Evolutionary conservation across 2,797 vertebrate species (phyloP).

Genomic region (Momotus momota): DNA sequence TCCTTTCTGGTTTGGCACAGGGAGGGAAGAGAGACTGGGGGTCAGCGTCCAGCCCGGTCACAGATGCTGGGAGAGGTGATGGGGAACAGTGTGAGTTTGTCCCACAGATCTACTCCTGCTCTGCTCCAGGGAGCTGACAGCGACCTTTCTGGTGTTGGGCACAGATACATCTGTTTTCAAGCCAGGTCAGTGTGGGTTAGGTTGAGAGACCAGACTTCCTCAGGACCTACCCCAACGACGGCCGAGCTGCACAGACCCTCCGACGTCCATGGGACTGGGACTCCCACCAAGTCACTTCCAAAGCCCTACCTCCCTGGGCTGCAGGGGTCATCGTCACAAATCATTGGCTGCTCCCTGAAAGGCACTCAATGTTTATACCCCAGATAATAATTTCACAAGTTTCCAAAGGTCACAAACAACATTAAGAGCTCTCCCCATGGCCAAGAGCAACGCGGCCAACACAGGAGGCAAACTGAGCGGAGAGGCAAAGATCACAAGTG

Average conservation of each 20-base stretch:
- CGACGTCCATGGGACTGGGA: rapidly evolving
- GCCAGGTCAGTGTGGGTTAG: not conserved
- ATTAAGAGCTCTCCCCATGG: not conserved
- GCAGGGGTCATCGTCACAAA: not conserved
- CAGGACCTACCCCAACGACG: rapidly evolving
- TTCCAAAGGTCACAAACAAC: not conserved
- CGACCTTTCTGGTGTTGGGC: not conserved
- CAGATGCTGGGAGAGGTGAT: rapidly evolving
- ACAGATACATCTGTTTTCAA: not conserved
- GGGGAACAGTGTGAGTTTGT: not conserved
- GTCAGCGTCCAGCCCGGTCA: rapidly evolving
- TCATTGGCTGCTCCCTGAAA: not conserved
- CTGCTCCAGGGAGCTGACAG: not conserved
- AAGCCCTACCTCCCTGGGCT: not conserved
- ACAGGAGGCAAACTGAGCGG: not conserved
- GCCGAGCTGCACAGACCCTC: rapidly evolving
- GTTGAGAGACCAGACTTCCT: not conserved
- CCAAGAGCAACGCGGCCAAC: not conserved
- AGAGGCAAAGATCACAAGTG: not conserved
- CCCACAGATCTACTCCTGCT: not conserved
- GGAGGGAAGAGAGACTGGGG: rapidly evolving
- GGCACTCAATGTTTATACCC: not conserved
- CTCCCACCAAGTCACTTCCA: not conserved
- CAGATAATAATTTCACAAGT: not conserved
- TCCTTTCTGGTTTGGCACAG: rapidly evolving